These are phyloP conservation scores for Protophormia terraenovae DNA, from an alignment of 2,888 invertebrate species.

Conservation along the genomic window DNA sequence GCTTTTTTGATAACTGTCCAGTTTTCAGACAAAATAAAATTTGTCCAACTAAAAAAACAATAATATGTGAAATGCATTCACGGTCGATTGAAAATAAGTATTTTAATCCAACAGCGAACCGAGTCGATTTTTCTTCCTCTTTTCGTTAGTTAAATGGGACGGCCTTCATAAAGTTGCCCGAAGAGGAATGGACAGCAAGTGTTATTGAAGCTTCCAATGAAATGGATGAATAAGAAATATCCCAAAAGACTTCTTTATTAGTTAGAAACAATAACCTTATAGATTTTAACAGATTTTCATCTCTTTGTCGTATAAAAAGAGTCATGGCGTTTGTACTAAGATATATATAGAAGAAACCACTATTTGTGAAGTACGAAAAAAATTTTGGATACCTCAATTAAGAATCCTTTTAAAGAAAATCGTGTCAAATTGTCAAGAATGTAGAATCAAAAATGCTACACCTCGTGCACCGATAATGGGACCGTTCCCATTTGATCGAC, in stretches of 20 bases:
- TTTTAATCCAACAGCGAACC: background rate
- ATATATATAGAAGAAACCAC: too few relatives aligned
- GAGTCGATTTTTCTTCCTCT: conserved; percentile 13
- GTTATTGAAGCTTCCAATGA: background rate
- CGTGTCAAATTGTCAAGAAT: background rate
- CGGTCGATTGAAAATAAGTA: too few relatives aligned
- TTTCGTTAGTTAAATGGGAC: conserved; percentile 24
- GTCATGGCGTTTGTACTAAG: background rate
- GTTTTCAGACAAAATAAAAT: too few relatives aligned
- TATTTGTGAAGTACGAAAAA: conserved; percentile 15
- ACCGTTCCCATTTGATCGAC: background rate
- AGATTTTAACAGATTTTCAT: background rate
- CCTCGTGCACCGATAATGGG: conserved; percentile 19
- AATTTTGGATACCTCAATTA: conserved; percentile 12
- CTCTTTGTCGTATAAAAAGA: background rate
- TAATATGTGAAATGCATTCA: too few relatives aligned
- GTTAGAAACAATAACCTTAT: background rate
- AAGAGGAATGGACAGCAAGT: conserved; percentile 9
- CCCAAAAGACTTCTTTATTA: background rate
- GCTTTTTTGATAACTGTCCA: too few relatives aligned
- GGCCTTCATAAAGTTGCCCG: conserved; percentile 6
- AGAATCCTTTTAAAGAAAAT: background rate
- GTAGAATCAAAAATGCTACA: background rate
- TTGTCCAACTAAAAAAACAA: too few relatives aligned
- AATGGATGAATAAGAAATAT: background rate